Conservation (phyloP, 2,113 vertebrate genomes). For the Silurus asotus region DNA sequence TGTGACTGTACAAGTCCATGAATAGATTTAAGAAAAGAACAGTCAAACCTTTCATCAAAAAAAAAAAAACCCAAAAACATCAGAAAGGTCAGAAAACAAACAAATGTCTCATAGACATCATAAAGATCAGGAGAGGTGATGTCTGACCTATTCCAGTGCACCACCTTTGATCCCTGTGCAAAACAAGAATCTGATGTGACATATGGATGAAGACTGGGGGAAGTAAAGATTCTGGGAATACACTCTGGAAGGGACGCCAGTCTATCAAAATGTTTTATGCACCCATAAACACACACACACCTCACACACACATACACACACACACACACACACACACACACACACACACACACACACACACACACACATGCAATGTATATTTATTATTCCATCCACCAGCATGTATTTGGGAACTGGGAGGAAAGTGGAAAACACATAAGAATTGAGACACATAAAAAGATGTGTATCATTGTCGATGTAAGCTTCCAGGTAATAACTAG, state of each 20-base stretch:
- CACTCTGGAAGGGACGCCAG: not conserved
- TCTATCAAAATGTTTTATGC: not conserved
- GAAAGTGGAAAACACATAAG: not conserved
- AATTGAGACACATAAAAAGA: no score
- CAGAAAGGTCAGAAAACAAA: constrained; percentile 4
- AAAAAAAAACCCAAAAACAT: not conserved
- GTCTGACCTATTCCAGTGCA: not conserved
- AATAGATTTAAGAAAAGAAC: constrained; percentile 15
- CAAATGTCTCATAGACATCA: constrained; percentile 11
- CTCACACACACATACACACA: not conserved
- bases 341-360: not conserved
- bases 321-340: not conserved
- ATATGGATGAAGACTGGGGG: not conserved
- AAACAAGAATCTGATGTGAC: not conserved
- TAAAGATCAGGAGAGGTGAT: not conserved
- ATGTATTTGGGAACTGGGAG: not conserved
- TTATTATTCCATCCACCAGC: not conserved
- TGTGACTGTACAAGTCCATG: not conserved
- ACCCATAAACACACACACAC: no score
- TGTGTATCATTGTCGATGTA: no score
- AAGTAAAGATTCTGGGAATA: not conserved
- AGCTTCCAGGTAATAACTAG: no score
- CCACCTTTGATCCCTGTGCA: not conserved
- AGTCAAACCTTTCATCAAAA: not conserved
- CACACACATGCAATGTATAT: not conserved